phyloP scores from a whole-genome alignment of 2,113 vertebrate genomes.

The Strigops habroptila region DNA sequence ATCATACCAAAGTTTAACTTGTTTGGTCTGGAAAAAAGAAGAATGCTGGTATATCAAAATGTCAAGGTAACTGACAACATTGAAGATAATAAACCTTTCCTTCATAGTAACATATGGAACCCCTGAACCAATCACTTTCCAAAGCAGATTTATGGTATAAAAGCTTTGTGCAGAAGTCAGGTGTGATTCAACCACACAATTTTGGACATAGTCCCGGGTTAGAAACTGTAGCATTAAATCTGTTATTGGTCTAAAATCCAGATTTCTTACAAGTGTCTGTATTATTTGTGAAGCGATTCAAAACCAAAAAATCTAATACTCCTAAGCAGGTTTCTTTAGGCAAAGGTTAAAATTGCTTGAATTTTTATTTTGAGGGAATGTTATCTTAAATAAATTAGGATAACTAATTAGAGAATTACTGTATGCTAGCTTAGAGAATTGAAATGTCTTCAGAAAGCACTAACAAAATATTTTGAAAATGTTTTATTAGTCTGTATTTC shows the following conservation, averaged over 20 bases:
- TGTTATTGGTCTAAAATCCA: not conserved
- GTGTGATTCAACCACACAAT: not conserved
- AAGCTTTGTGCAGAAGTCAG: not conserved
- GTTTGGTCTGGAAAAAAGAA: not conserved
- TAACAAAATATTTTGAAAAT: not conserved
- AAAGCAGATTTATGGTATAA: not conserved
- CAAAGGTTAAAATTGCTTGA: not conserved
- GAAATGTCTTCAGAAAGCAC: not conserved
- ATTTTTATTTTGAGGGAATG: not conserved
- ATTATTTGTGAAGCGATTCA: not conserved
- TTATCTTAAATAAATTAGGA: not conserved
- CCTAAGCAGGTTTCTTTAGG: not conserved
- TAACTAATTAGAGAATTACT: not conserved
- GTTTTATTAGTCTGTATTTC: not conserved
- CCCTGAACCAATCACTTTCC: not conserved
- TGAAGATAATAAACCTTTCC: not conserved
- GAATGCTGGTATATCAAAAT: not conserved
- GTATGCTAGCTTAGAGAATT: not conserved
- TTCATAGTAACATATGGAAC: not conserved
- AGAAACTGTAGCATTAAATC: not conserved
- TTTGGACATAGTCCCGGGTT: not conserved
- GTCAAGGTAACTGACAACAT: not conserved
- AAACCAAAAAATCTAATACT: not conserved
- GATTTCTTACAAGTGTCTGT: not conserved
- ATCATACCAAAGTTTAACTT: not conserved